Conservation (phyloP, 2,797 vertebrate species). For the Cossypha polioptera region DNA sequence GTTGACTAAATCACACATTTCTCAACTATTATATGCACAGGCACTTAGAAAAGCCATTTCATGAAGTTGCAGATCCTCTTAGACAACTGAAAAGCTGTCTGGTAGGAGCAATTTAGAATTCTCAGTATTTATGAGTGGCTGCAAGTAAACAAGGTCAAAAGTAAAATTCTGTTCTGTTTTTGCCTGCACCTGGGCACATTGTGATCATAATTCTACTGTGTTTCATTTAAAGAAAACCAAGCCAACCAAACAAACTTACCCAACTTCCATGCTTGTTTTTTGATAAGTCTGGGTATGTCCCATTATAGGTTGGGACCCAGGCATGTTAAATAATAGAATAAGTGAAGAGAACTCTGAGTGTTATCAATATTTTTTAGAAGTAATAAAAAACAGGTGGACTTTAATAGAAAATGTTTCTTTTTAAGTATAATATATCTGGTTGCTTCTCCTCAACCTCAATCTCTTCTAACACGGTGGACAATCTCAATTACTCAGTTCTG, state of each 20-base stretch:
- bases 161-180: not conserved
- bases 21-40: not conserved
- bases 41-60: not conserved
- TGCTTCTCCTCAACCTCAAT: not conserved
- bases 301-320: not conserved
- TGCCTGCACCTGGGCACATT: not conserved
- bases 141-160: not conserved
- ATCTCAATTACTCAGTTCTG: not conserved
- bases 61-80: not conserved
- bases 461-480: not conserved
- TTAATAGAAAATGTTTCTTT: not conserved
- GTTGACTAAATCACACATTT: not conserved
- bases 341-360: not conserved
- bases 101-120: not conserved
- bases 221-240: not conserved
- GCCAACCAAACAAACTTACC: not conserved
- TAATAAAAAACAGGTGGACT: not conserved
- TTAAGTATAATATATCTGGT: not conserved
- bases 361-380: not conserved
- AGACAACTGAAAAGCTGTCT: not conserved
- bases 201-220: not conserved
- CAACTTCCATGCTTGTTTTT: no score
- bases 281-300: not conserved
- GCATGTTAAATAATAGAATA: not conserved
- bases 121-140: not conserved